Evolutionary conservation across 1,140 invertebrate genomes (phyloP), one percentile per base, ranked within the genome.

Genomic region (Himalopsyche phryganea): DNA sequence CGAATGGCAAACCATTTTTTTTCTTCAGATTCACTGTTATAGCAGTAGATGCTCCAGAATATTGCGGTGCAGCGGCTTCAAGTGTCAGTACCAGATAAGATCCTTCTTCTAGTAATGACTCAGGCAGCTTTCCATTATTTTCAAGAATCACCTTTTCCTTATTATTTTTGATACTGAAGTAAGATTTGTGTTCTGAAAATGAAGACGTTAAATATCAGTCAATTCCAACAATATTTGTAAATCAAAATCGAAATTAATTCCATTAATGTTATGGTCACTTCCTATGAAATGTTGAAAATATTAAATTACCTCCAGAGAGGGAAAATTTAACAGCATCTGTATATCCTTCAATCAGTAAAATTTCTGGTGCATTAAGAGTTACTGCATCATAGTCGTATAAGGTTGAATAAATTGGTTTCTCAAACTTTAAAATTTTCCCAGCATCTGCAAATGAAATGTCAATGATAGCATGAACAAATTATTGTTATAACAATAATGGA

Each of bases 341-440:
- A 47, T 61, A 58, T 47, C 53, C 59, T 41, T 53, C 42, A 23
- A 36, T 28, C 18, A 61, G 14, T 13, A 20, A 52, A 2, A 61
- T 58, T 15, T 47, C 15, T 6, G 48, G 19, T 28, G 42, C 9
- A n/a, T 53, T 41, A 18, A 53, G 33, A 1, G 11, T 23, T 1
- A 42, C 23, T 9, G 9, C 11, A 15, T 47, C 44, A 14, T 55
- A 28, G n/a, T 23, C 9, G 15, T 55, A 55, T 23, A 5, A 18
- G 14, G 42, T 44, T 13, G 18, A 11, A 15, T 55, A 55, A 6
- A 19, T 47, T 2, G 52, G 44, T 20, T 47, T 35, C 23, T 55
- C 52, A 47, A 55, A 55, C 19, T 55, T 55, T 33, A 55, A 47
- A n/a, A 23, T 28, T 19, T 17, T 13, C 13, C 46, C 23, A 38